Percentiles rank a stretch among this genome's conserved stretches.
Conservation (phyloP, 2,113 vertebrate genomes). For the Dasyprocta punctata region DNA sequence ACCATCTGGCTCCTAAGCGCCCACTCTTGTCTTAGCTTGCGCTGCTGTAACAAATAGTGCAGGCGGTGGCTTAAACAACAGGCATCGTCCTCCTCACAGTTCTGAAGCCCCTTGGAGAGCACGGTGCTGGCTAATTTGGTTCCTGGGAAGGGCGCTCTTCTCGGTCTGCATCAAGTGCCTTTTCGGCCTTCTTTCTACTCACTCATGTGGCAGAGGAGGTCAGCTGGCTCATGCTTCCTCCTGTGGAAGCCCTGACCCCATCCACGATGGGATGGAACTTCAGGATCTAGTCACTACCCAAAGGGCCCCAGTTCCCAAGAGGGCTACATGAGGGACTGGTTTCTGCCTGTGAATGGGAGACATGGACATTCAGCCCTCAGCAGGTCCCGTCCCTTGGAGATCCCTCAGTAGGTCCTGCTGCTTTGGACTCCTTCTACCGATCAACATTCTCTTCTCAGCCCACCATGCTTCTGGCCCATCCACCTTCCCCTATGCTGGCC, state of each 20-base stretch:
- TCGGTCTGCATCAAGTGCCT: neutral
- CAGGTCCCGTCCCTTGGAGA: too few relatives aligned
- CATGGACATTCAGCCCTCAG: neutral
- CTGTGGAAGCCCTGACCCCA: neutral
- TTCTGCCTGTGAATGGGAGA: neutral
- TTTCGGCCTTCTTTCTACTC: neutral
- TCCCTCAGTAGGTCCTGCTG: neutral
- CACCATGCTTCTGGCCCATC: neutral
- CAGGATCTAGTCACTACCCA: too few relatives aligned
- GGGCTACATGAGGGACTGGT: rapidly evolving
- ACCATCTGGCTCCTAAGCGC: neutral
- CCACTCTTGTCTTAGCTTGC: neutral
- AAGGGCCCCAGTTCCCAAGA: neutral
- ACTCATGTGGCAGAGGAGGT: rapidly evolving
- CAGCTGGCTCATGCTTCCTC: too few relatives aligned
- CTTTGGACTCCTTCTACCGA: neutral
- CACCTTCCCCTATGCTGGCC: neutral
- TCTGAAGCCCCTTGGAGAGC: neutral
- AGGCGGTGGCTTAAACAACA: too few relatives aligned
- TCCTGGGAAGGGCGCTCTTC: neutral
- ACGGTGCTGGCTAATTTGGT: too few relatives aligned
- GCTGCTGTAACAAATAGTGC: neutral
- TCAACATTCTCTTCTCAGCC: neutral
- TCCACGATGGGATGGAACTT: rapidly evolving
- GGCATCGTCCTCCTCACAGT: too few relatives aligned